Conservation (phyloP, 64 coral and sea anemone genomes). For the Acropora tenuis region DNA sequence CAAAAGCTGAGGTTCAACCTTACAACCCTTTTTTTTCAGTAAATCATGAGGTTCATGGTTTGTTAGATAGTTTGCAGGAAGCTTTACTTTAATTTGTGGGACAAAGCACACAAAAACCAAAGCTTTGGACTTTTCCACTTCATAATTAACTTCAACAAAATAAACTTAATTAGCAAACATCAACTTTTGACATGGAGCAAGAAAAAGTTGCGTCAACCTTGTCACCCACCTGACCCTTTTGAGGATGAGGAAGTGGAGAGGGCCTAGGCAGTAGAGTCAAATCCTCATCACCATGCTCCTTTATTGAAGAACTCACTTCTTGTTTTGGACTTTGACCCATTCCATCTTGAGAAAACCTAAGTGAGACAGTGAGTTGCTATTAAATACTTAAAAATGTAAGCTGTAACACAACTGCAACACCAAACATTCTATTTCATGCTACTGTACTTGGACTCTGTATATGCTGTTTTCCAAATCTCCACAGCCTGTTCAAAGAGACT, state of each 20-base stretch:
- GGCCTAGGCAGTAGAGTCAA: constrained; percentile 45
- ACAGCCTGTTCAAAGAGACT: constrained; percentile 63
- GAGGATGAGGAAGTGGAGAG: constrained; percentile 71
- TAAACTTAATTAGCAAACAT: too few relatives aligned
- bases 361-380: background rate
- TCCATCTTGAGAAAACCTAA: constrained; percentile 22
- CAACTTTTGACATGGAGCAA: background rate
- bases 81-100: too few relatives aligned
- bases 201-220: background rate
- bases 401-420: background rate
- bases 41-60: too few relatives aligned
- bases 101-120: too few relatives aligned
- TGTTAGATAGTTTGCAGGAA: too few relatives aligned
- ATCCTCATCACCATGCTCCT: constrained; percentile 5
- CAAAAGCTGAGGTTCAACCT: background rate
- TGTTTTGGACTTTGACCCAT: background rate
- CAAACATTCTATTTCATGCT: background rate
- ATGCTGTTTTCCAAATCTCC: constrained; percentile 32
- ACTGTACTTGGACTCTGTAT: constrained; percentile 11
- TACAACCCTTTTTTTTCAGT: too few relatives aligned
- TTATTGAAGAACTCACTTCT: background rate
- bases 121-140: too few relatives aligned
- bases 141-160: too few relatives aligned
- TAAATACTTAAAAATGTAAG: too few relatives aligned
- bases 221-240: constrained; percentile 22